These are phyloP conservation scores for Euwallacea similis DNA, from an alignment of 1,140 invertebrate species.

Conservation along the genomic window DNA sequence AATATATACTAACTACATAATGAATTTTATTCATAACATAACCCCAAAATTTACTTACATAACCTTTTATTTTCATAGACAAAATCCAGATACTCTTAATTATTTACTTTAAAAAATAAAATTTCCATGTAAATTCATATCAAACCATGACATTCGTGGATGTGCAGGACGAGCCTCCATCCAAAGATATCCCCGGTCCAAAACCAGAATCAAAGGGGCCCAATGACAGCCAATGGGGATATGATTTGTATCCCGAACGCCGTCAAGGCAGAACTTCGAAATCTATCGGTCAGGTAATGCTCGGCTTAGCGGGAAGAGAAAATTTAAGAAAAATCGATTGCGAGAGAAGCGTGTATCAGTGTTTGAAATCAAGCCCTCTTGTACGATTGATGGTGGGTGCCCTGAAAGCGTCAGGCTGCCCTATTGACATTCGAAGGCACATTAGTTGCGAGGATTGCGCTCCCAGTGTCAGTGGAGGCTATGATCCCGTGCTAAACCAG, in stretches of 20 bases:
- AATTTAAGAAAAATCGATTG: conserved; percentile 74
- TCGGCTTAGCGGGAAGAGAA: conserved; percentile 68
- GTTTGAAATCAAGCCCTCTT: conserved; percentile 76
- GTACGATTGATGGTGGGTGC: conserved; percentile 84
- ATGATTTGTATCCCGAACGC: conserved; percentile 86
- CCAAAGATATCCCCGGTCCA: background rate
- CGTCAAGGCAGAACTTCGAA: conserved; percentile 60
- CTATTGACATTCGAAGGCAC: conserved; percentile 81
- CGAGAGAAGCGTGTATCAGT: conserved; percentile 76
- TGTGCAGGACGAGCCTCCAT: background rate
- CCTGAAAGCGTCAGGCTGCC: conserved; percentile 81
- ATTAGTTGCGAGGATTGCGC: conserved; percentile 91
- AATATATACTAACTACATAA: too few relatives aligned
- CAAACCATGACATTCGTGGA: conserved; percentile 23
- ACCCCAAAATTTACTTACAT: background rate
- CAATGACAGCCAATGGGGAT: conserved; percentile 61
- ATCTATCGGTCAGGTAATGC: conserved; percentile 60
- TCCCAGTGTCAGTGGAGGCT: conserved; percentile 81
- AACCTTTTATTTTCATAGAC: background rate
- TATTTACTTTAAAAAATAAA: background rate
- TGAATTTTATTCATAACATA: background rate
- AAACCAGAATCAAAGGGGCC: background rate
- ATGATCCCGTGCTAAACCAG: conserved; percentile 88
- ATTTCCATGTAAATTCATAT: background rate
- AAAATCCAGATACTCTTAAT: background rate